Evolutionary conservation across 23 tunicate species (phyloP).

Genomic region (Ciona savignyi): DNA sequence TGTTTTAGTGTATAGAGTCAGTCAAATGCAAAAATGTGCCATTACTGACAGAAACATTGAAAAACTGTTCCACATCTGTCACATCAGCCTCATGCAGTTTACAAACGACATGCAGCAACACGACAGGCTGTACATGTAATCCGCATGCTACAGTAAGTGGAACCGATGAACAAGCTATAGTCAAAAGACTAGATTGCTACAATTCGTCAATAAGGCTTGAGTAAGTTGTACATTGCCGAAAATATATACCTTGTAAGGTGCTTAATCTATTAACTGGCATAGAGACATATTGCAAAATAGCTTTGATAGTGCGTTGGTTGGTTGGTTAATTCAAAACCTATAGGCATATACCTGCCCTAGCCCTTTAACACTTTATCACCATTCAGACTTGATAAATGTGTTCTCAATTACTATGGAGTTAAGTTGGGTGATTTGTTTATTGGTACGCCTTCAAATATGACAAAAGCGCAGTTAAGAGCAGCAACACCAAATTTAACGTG

Average conservation of each 20-base stretch:
- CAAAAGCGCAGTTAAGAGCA: not conserved
- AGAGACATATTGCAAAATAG: no score
- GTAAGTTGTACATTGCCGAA: no score
- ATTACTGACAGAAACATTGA: not conserved
- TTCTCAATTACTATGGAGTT: constrained; percentile 3
- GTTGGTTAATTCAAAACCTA: no score
- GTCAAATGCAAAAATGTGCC: no score
- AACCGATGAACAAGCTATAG: not conserved
- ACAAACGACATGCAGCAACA: not conserved
- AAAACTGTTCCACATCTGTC: not conserved
- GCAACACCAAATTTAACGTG: not conserved
- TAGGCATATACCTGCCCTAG: no score
- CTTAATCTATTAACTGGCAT: no score
- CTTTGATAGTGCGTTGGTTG: no score
- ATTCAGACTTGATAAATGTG: constrained; percentile 14
- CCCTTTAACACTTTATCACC: no score
- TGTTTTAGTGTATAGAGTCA: no score
- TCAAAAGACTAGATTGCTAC: not conserved
- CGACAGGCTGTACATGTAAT: not conserved
- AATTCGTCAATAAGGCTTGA: not conserved
- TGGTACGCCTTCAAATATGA: constrained; percentile 5
- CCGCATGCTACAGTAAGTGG: not conserved
- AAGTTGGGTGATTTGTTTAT: constrained; percentile 6
- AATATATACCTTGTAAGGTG: no score
- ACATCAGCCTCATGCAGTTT: not conserved